Base-by-base conservation (phyloP, 2,888 invertebrate genomes). In the Acrobasis consociella region DNA sequence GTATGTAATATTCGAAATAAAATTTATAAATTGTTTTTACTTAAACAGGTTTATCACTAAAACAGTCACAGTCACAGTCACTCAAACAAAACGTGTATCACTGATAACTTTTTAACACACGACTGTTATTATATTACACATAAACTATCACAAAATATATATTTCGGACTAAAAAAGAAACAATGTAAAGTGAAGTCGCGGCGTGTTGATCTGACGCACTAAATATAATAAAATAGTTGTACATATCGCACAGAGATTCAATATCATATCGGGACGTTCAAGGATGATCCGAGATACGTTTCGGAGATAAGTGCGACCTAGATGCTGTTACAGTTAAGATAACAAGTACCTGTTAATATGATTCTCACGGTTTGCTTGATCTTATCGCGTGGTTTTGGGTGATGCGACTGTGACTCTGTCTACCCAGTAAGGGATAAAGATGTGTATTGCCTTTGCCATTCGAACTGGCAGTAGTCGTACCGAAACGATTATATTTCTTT, bases 211-310 rank as follows among this genome's bases (percentile, higher is more conserved):
- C 46, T 46, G 46, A 46, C 46, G 46, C n/a, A 46, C 42, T 17
- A n/a, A 38, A 38, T 52, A 60, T 52, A 56, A 56, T 55, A 46
- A 56, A 42, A 56, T 56, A 42, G 42, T 46, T 9, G 46, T 15
- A 15, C 42, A 49, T 49, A 42, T 66, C 65, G 65, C 67, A 39
- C 10, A 38, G n/a, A 56, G 56, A 56, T 60, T 39, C 55, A 64
- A 71, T 78, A 78, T 79, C 77, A 76, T 72, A 73, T 77, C 72
- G 69, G 69, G 62, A 62, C 60, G 61, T 64, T 62, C 71, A 75
- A 75, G 75, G 77, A 80, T 78, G 73, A 74, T 76, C 71, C 64
- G 60, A 74, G 77, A 80, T 76, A 76, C 60, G 64, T 67, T 70
- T 64, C 58, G 65, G 42, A 74, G 46, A 13, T 69, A 62, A 60